phyloP scores from a whole-genome alignment of 1,140 invertebrate genomes.

The Pseudomyrmex gracilis region DNA sequence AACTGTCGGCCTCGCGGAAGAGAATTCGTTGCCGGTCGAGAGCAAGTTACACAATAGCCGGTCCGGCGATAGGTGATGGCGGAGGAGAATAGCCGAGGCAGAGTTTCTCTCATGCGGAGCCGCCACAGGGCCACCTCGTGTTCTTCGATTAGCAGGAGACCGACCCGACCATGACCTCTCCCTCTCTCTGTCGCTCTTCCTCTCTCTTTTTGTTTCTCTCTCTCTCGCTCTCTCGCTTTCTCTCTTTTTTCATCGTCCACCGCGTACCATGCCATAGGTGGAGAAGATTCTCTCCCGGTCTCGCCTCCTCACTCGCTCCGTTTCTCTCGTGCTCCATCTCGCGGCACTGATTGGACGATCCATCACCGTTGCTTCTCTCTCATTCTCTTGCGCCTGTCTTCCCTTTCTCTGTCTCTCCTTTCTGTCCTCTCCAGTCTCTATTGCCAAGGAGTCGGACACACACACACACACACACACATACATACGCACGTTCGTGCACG shows the following conservation, averaged over 20 bases:
- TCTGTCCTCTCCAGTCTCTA: slow-evolving; percentile 67
- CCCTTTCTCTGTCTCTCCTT: slow-evolving; percentile 63
- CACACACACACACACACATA: slow-evolving; percentile 40
- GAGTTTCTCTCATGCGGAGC: slow-evolving; percentile 62
- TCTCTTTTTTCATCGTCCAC: slow-evolving; percentile 70
- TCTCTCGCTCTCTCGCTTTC: slow-evolving; percentile 9
- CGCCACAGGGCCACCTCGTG: slow-evolving; percentile 77
- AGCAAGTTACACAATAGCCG: slow-evolving; percentile 64
- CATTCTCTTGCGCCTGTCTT: slow-evolving; percentile 43
- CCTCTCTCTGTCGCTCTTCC: slow-evolving; percentile 78
- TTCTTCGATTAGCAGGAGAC: slow-evolving; percentile 85
- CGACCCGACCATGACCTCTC: slow-evolving; percentile 85
- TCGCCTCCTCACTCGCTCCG: slow-evolving; percentile 63
- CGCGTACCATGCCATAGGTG: slow-evolving; percentile 78
- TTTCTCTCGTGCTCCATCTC: slow-evolving; percentile 84
- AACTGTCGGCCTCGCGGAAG: slow-evolving; percentile 34
- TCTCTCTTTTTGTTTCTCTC: slow-evolving; percentile 58
- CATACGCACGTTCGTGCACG: neutral
- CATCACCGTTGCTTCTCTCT: slow-evolving; percentile 82
- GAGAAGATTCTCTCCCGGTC: slow-evolving; percentile 72
- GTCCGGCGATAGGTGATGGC: slow-evolving; percentile 43
- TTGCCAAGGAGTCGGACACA: slow-evolving; percentile 74
- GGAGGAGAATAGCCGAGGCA: slow-evolving; percentile 55
- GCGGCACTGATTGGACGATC: slow-evolving; percentile 87
- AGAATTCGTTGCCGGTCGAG: slow-evolving; percentile 49